These are phyloP conservation scores for Anoplius nigerrimus DNA, from an alignment of 2,888 invertebrate genomes.

Conservation along the genomic window DNA sequence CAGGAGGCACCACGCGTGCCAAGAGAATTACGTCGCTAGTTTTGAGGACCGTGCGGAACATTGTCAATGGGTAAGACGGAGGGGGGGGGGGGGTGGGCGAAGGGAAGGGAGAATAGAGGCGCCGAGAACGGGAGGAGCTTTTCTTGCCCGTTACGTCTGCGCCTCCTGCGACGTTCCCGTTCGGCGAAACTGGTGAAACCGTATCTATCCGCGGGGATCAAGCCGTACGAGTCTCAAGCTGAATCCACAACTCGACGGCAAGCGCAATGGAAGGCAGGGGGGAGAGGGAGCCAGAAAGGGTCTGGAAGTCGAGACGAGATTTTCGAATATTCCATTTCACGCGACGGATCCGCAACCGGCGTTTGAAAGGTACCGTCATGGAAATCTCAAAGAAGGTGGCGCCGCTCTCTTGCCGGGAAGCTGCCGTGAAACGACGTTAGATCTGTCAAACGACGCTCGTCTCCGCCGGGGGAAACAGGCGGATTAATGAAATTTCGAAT, in stretches of 20 bases:
- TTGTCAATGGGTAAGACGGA: too few species aligned
- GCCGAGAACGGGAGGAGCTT: too few species aligned
- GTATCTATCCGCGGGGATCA: constrained; percentile 5
- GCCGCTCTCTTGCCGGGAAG: constrained; percentile 3
- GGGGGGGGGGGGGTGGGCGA: too few species aligned
- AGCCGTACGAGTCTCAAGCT: background rate
- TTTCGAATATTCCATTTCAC: constrained; percentile 33
- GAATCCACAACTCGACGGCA: too few species aligned
- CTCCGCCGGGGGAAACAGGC: constrained; percentile 2
- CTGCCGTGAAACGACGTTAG: constrained; percentile 5
- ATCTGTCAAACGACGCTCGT: background rate
- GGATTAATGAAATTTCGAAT: background rate
- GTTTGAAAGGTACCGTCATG: constrained; percentile 5
- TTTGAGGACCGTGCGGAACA: too few species aligned
- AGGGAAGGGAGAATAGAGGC: too few species aligned
- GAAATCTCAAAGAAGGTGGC: constrained; percentile 10
- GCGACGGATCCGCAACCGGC: constrained; percentile 14
- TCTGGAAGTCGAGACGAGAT: constrained; percentile 8
- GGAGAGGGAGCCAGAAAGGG: background rate
- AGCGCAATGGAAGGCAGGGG: background rate
- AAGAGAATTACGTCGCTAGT: too few species aligned
- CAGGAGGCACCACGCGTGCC: too few species aligned
- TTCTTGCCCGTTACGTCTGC: too few species aligned
- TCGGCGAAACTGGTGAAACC: too few species aligned
- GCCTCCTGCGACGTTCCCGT: too few species aligned